Base-by-base conservation (phyloP, 2,113 vertebrate genomes). In the Dromiciops gliroides region DNA sequence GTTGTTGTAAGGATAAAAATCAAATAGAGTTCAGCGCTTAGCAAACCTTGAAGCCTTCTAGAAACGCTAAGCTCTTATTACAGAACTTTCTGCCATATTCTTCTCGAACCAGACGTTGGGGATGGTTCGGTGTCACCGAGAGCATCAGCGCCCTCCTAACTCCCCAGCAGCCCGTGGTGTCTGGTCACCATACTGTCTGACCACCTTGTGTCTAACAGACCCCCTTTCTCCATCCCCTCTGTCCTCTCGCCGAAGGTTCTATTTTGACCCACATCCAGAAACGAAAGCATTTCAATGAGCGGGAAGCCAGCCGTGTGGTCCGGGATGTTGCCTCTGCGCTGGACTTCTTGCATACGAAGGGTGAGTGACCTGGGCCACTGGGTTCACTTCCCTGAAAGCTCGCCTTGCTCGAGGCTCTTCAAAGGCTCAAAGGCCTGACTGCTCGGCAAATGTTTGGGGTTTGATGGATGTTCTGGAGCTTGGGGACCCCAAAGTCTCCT, bases 331-430 rank as follows among this genome's bases (percentile, higher is more conserved):
- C 99, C 14, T 98, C 98, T 97, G 99, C 99, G 48, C 99, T 99
- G 50, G 98, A 99, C 97, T 99, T 99, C 94, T 98, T 99, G 47
- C 99, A 99, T 96, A 99, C 99, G 75, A 99, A 99, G 98, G 99
- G 99, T 99, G 97, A 75, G 96, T 92, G 67, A 91, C 10, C 89
- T 2, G 0, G 7, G 52, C 52, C 75, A 92, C 51, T 51, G 37
- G 67, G 37, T 2, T 1, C 67, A 16, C 67, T 16, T 75, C 1
- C 3, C 60, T n/a, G 31, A 4, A 31, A 2, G 8, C 56, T 31
- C 28, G 8, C 28, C 28, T 12, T 12, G 12, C 11, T 3, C 11
- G 26, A 12, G 60, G 31, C 67, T 44, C 67, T 75, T 1, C 16
- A 22, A 16, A 44, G 60, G 60, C 56, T 37, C n/a, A n/a, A n/a